Evolutionary conservation across 2,797 vertebrate genomes (phyloP), one percentile per base, ranked within the genome.

Genomic region (Parotocinclus haroldoi): DNA sequence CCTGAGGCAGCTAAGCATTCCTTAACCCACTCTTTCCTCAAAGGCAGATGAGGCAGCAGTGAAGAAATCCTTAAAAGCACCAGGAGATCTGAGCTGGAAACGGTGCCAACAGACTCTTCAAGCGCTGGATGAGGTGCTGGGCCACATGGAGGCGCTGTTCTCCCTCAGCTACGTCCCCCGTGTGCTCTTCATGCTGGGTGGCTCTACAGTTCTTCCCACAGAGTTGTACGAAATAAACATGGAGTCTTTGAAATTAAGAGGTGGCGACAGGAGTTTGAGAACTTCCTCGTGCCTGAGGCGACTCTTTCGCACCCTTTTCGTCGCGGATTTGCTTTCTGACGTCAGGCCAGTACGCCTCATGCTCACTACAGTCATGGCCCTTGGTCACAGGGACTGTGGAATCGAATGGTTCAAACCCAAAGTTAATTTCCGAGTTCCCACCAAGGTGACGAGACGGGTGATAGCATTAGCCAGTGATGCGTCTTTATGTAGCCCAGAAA

Each of bases 171-270:
- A 79, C 10, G 93, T 99, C 9, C 96, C 96, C 7, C 89, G 95
- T 0, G 91, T 98, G 71, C 90, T 98, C 27, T 87, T 99, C 56
- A 83, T 98, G 0, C 85, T 99, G 48, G 97, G 97, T 0, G 95
- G 95, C 44, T 95, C 84, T 0, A 63, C 87, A 0, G 9, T 93
- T 65, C 89, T 88, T 37, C 97, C 97, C 40, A 95, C 90, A 71
- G 95, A 99, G 83, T 69, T 97, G 13, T 98, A 96, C 0, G 95
- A 98, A 86, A 89, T 99, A 54, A 93, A 98, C 85, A 86, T 99
- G 86, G 93, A 95, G 76, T 85, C 75, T 0, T 77, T 99, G 59
- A 83, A 69, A 0, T 71, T 91, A 52, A 87, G 87, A 1, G 60
- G 73, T 0, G 83, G 82, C 0, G 90, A 91, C 42, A 80, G 84